A percentile compares a stretch with the other conserved stretches of the same genome.
Conservation (phyloP, 2,888 invertebrate genomes). For the Nymphalis urticae region DNA sequence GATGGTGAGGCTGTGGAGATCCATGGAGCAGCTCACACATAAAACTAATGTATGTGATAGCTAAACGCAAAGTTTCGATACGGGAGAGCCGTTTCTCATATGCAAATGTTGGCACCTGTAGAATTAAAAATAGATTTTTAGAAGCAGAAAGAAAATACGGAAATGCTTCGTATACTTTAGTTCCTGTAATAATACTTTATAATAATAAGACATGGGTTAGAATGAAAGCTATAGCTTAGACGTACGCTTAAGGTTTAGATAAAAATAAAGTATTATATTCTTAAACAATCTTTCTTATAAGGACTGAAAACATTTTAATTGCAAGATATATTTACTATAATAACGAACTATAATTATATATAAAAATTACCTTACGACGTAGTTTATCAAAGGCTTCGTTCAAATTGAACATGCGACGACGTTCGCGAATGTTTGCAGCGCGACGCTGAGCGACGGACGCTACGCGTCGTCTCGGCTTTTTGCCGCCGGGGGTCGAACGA, state of each 20-base stretch:
- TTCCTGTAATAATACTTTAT: too few species aligned
- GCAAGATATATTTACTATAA: too few species aligned
- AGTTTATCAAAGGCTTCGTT: conserved; percentile 97
- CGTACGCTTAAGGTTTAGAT: too few species aligned
- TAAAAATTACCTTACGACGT: conserved; percentile 86
- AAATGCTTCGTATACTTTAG: too few species aligned
- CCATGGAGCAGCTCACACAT: conserved; percentile 94
- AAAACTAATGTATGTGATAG: conserved; percentile 97
- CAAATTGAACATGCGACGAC: conserved; percentile 96
- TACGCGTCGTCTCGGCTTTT: conserved; percentile 92
- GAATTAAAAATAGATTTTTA: neutral
- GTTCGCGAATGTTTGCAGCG: conserved; percentile 95
- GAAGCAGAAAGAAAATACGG: too few species aligned
- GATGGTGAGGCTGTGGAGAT: conserved; percentile 76
- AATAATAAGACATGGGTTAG: too few species aligned
- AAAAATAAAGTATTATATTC: too few species aligned
- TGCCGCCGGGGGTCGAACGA: conserved; percentile 75
- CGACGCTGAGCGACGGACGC: conserved; percentile 94
- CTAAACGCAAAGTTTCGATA: conserved; percentile 96
- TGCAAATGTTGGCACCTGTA: conserved; percentile 94
- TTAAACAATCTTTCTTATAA: too few species aligned
- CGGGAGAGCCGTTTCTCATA: conserved; percentile 97
- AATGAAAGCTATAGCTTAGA: too few species aligned
- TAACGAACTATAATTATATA: too few species aligned
- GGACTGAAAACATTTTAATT: too few species aligned